Conservation (phyloP, 2,797 vertebrate species). For the Tenualosa ilisha region DNA sequence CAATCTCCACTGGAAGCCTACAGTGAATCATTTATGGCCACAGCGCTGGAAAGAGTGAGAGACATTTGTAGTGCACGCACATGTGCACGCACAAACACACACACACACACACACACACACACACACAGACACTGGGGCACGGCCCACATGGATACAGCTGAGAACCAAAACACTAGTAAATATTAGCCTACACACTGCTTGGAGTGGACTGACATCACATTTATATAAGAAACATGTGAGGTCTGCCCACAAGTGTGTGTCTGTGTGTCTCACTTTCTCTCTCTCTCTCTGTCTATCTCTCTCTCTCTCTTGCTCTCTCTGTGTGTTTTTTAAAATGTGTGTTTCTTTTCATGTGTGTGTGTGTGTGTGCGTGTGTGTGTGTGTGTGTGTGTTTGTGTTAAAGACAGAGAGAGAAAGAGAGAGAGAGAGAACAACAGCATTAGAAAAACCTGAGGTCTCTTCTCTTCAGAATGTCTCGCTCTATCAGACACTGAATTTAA, state of each 20-base stretch:
- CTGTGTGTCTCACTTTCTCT: too few relatives aligned
- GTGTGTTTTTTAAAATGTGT: not conserved
- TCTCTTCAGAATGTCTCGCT: too few relatives aligned
- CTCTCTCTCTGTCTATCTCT: too few relatives aligned
- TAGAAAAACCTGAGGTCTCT: too few relatives aligned
- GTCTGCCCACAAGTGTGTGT: not conserved
- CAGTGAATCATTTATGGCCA: slow-evolving; percentile 66
- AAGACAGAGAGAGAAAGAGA: not conserved
- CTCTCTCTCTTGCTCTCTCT: too few relatives aligned
- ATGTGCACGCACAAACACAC: not conserved
- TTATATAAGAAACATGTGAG: not conserved
- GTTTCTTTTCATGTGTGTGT: not conserved
- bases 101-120: not conserved
- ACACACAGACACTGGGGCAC: not conserved
- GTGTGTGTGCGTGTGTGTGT: not conserved
- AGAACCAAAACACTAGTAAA: slow-evolving; percentile 54
- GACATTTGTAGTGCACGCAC: not conserved
- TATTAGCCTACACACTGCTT: slow-evolving; percentile 15
- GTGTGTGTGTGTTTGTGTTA: not conserved
- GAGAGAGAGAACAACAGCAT: not conserved
- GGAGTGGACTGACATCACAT: not conserved
- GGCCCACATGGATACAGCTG: slow-evolving; percentile 58
- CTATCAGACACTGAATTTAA: too few relatives aligned
- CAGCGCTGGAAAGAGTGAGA: slow-evolving; percentile 67
- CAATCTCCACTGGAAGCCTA: slow-evolving; percentile 30